Evolutionary conservation across 2,113 vertebrate genomes (phyloP), one percentile per base, ranked within the genome.

Genomic region (Ceyx cyanopectus): DNA sequence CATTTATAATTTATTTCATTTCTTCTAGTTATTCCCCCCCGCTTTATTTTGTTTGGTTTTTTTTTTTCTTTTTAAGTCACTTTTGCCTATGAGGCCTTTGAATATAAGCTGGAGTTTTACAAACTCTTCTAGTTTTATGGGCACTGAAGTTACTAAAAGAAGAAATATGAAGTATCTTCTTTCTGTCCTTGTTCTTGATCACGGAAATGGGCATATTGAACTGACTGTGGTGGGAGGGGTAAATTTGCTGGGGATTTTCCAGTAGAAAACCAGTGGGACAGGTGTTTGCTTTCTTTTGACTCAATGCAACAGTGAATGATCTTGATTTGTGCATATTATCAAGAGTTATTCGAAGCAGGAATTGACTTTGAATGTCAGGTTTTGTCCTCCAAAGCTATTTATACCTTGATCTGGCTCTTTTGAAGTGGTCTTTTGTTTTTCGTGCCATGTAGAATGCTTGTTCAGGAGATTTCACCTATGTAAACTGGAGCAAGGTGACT

Each of bases 401-500:
- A 30, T 63, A 29, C 65, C 50, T 96, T 77, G 78, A 89, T 62
- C 73, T 89, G 66, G 19, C 76, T 56, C 88, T 89, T 81, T 94
- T 48, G 2, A 91, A 77, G 85, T n/a, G 65, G 24, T 21, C 1
- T 61, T 79, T 95, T 77, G 14, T 90, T 94, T 86, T 90, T 88
- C 27, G 10, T 56, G 66, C 30, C 10, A 68, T 19, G 40, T 72
- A 65, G 77, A 93, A 24, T 57, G 73, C 69, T 94, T 90, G 92
- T 81, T 80, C 63, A 75, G 81, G 85, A 87, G 87, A 58, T 77
- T 83, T 86, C 73, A 61, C 1, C 0, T 74, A 11, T 34, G 73
- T 86, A 46, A 86, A 67, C 46, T 80, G 70, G 46, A 92, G 29
- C 92, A 94, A 96, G 93, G 96, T 97, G 91, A 87, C 76, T 94